Percentiles rank a stretch among this genome's conserved stretches.
Evolutionary conservation across 64 coral and sea anemone genomes (phyloP).

Genomic region (Anthopleura sola): DNA sequence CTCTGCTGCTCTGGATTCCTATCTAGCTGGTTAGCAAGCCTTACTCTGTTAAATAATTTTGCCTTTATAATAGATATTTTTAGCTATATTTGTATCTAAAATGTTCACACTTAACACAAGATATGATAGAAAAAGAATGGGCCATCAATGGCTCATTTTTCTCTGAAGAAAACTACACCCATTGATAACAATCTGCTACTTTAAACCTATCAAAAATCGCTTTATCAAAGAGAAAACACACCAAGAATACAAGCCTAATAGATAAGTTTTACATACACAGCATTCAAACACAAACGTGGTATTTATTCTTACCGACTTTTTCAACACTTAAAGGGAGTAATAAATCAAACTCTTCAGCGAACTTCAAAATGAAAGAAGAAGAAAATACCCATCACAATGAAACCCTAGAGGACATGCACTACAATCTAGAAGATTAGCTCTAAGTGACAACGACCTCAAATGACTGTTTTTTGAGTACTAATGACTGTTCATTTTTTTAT

Average conservation of each 20-base stretch:
- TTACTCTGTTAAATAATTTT: background rate
- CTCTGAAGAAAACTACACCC: background rate
- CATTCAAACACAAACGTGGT: background rate
- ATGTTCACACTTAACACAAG: background rate
- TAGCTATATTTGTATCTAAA: background rate
- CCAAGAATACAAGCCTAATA: background rate
- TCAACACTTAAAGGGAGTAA: background rate
- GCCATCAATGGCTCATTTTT: no score
- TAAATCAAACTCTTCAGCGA: background rate
- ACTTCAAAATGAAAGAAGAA: background rate
- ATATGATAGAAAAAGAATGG: background rate
- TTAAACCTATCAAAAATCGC: background rate
- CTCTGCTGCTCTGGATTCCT: background rate
- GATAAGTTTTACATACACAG: background rate
- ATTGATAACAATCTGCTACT: background rate
- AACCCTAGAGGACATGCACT: background rate
- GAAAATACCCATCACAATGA: background rate
- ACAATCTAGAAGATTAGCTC: background rate
- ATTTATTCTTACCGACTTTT: background rate
- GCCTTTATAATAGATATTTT: background rate
- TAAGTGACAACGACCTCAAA: background rate
- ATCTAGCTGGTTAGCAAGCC: background rate
- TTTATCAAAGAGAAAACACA: conserved; percentile 2
- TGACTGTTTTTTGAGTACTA: background rate
- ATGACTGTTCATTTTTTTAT: background rate